Evolutionary conservation across 2,888 invertebrate genomes (phyloP).

Genomic region (Amitus sp.): DNA sequence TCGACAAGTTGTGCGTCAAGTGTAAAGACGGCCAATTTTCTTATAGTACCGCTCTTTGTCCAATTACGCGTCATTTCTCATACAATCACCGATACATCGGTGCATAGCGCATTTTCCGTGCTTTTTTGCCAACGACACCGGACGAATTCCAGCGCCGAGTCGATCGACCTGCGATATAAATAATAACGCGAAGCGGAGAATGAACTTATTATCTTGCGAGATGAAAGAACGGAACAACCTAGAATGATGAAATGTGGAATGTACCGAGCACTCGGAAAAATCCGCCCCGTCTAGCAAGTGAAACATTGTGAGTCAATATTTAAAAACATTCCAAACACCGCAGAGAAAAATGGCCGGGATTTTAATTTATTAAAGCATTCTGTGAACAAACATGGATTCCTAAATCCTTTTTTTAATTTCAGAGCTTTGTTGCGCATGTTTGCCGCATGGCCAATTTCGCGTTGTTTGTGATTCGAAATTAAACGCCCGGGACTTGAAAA

Average conservation of each 20-base stretch:
- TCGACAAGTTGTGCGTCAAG: neutral
- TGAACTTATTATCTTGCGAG: slow-evolving; percentile 28
- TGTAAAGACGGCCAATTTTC: slow-evolving; percentile 1
- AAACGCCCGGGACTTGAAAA: too few relatives aligned
- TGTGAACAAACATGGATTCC: too few relatives aligned
- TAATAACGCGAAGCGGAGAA: slow-evolving; percentile 34
- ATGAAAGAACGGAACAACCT: slow-evolving; percentile 31
- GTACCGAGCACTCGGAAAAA: slow-evolving; percentile 36
- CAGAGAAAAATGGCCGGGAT: too few relatives aligned
- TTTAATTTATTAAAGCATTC: too few relatives aligned
- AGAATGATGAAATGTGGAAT: slow-evolving; percentile 34
- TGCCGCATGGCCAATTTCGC: too few relatives aligned
- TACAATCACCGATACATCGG: neutral
- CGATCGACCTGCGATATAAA: slow-evolving; percentile 35
- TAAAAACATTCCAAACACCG: too few relatives aligned
- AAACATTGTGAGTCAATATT: too few relatives aligned
- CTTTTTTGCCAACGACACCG: neutral
- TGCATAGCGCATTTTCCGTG: neutral
- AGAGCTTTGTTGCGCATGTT: too few relatives aligned
- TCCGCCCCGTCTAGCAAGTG: slow-evolving; percentile 35
- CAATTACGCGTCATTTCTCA: neutral
- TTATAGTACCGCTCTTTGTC: neutral
- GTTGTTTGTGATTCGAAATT: too few relatives aligned
- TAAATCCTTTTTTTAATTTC: too few relatives aligned
- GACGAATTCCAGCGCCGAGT: slow-evolving; percentile 17